phyloP scores from a whole-genome alignment of 2,888 invertebrate species.

The Agrypnus murinus region DNA sequence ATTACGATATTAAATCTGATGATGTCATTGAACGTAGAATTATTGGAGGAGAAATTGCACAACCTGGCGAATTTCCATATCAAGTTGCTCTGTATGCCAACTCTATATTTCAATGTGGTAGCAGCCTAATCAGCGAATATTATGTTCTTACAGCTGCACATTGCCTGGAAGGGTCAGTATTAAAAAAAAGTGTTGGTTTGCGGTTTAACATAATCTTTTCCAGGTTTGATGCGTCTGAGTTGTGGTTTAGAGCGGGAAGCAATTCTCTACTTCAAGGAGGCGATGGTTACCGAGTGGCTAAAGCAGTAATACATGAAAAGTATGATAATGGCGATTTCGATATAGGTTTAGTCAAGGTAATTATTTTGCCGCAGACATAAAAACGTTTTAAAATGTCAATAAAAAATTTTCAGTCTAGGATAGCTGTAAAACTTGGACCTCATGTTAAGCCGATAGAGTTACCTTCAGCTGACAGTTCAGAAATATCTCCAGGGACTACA shows the following conservation, averaged over 20 bases:
- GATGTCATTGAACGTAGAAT: constrained; percentile 6
- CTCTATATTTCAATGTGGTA: constrained; percentile 10
- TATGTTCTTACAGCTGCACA: constrained; percentile 24
- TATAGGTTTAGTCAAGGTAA: constrained; percentile 27
- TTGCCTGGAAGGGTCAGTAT: constrained; percentile 20
- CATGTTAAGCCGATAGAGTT: constrained; percentile 1
- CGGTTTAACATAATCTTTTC: no score
- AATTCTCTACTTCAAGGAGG: constrained; percentile 10
- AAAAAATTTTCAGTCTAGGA: constrained; percentile 20
- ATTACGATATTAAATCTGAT: background rate
- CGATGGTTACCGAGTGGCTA: background rate
- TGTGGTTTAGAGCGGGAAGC: constrained; percentile 32
- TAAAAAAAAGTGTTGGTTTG: no score
- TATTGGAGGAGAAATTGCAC: background rate
- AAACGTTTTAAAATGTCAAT: no score
- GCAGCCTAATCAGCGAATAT: constrained; percentile 20
- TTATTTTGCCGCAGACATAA: background rate
- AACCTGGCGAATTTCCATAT: constrained; percentile 7
- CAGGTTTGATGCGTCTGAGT: background rate
- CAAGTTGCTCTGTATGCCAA: constrained; percentile 28
- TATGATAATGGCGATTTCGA: constrained; percentile 14
- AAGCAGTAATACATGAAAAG: background rate
- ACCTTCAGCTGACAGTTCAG: background rate
- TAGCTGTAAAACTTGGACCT: background rate
- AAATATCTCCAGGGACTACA: background rate